Conservation (phyloP, 2,113 vertebrate species). For the Diadophis punctatus region DNA sequence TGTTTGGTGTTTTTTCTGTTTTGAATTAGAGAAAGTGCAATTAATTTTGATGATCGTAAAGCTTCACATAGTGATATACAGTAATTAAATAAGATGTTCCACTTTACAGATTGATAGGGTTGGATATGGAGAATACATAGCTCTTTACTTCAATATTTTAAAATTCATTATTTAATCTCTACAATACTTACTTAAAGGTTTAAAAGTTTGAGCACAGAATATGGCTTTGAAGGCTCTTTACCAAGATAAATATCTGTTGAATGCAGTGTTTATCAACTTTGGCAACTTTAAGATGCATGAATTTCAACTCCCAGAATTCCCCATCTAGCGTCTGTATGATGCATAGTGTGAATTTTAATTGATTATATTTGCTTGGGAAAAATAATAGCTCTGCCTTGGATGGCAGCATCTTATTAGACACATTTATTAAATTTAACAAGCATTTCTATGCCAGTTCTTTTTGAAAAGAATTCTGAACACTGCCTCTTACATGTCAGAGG, state of each 20-base stretch:
- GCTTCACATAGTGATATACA: neutral
- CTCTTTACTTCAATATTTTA: neutral
- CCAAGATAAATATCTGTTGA: neutral
- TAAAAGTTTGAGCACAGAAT: neutral
- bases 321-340: neutral
- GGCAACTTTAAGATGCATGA: neutral
- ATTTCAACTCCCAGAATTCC: neutral
- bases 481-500: neutral
- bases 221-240: neutral
- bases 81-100: neutral
- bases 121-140: neutral
- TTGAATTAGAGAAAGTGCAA: neutral
- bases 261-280: neutral
- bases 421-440: neutral
- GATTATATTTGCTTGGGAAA: neutral
- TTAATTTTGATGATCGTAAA: neutral
- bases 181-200: neutral
- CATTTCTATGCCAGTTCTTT: neutral
- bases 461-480: neutral
- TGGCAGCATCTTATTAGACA: too few species aligned
- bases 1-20: constrained; percentile 28
- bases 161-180: neutral
- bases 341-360: neutral
- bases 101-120: fast-evolving
- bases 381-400: neutral